A percentile compares a stretch with the other conserved stretches of the same genome.
phyloP scores from a whole-genome alignment of 2,888 invertebrate genomes.

The Scaptomyza parva region DNA sequence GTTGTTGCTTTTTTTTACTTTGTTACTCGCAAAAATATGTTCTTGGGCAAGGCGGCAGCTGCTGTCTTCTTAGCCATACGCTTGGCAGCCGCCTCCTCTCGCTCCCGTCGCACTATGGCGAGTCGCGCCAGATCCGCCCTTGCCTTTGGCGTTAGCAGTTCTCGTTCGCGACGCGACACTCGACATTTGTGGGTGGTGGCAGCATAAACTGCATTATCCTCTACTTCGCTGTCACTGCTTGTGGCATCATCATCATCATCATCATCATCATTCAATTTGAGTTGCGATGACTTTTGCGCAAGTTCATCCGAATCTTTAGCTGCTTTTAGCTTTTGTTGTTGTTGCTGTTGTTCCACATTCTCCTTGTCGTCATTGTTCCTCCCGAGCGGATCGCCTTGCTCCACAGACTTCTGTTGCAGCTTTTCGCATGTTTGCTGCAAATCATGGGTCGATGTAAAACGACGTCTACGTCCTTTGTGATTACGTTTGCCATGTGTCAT shows the following conservation, averaged over 20 bases:
- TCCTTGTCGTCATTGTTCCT: slow-evolving; percentile 54
- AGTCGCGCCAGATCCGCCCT: slow-evolving; percentile 96
- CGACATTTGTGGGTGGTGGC: slow-evolving; percentile 84
- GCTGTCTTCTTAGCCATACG: slow-evolving; percentile 95
- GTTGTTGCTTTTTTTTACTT: not conserved
- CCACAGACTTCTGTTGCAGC: slow-evolving; percentile 91
- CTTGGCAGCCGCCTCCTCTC: slow-evolving; percentile 97
- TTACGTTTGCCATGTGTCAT: slow-evolving; percentile 91
- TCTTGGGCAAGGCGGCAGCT: slow-evolving; percentile 81
- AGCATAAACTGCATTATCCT: not conserved
- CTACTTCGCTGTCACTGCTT: not conserved
- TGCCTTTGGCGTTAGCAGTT: slow-evolving; percentile 97
- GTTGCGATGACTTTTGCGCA: slow-evolving; percentile 87
- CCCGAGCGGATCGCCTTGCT: slow-evolving; percentile 72
- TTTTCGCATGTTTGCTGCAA: too few relatives aligned
- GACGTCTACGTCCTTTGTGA: slow-evolving; percentile 96
- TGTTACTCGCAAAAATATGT: slow-evolving; percentile 9
- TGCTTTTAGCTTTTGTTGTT: too few relatives aligned
- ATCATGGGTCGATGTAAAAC: slow-evolving; percentile 98
- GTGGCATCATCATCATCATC: slow-evolving; percentile 57
- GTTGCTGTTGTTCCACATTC: slow-evolving; percentile 22
- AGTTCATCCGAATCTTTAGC: too few relatives aligned
- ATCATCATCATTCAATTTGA: slow-evolving; percentile 66
- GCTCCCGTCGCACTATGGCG: slow-evolving; percentile 96
- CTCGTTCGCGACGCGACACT: slow-evolving; percentile 88